phyloP scores from a whole-genome alignment of 2,113 vertebrate species.

The Solea solea region DNA sequence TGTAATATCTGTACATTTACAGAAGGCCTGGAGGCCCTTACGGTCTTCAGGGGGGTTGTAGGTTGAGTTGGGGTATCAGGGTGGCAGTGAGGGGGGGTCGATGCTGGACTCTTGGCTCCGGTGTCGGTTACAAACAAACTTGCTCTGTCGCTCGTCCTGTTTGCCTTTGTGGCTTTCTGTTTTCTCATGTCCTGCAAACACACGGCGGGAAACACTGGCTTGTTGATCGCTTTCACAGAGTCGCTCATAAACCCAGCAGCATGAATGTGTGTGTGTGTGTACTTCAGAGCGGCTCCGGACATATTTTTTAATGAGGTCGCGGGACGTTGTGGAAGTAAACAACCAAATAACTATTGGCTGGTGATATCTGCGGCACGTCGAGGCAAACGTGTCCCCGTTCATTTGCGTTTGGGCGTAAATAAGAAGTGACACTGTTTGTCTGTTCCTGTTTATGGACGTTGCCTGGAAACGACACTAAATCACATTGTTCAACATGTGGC shows the following conservation, averaged over 20 bases:
- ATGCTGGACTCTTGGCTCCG: conserved; percentile 35
- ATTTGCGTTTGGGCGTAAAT: conserved; percentile 41
- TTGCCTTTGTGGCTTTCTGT: conserved; percentile 64
- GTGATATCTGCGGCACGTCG: conserved; percentile 17
- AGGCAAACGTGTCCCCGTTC: conserved; percentile 15
- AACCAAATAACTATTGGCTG: conserved; percentile 40
- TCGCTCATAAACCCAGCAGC: conserved; percentile 55
- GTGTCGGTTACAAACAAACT: conserved; percentile 69
- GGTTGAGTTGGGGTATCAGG: conserved; percentile 38
- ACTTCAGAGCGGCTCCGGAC: conserved; percentile 43
- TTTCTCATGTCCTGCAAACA: conserved; percentile 59
- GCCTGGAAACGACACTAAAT: conserved; percentile 70
- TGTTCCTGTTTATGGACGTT: conserved; percentile 70
- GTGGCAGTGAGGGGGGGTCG: conserved; percentile 23
- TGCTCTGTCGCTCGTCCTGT: conserved; percentile 61
- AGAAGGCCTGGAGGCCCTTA: conserved; percentile 21
- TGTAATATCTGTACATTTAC: conserved; percentile 56
- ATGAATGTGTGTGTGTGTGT: conserved; percentile 66
- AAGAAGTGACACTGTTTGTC: conserved; percentile 61
- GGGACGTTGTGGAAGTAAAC: conserved; percentile 50
- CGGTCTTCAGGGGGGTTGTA: conserved; percentile 30
- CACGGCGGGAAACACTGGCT: conserved; percentile 57
- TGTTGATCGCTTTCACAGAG: conserved; percentile 69
- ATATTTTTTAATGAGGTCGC: conserved; percentile 29
- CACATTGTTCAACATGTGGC: conserved; percentile 71